Evolutionary conservation across 2,888 invertebrate genomes (phyloP), one percentile per base, ranked within the genome.

Genomic region (Corythucha ciliata): DNA sequence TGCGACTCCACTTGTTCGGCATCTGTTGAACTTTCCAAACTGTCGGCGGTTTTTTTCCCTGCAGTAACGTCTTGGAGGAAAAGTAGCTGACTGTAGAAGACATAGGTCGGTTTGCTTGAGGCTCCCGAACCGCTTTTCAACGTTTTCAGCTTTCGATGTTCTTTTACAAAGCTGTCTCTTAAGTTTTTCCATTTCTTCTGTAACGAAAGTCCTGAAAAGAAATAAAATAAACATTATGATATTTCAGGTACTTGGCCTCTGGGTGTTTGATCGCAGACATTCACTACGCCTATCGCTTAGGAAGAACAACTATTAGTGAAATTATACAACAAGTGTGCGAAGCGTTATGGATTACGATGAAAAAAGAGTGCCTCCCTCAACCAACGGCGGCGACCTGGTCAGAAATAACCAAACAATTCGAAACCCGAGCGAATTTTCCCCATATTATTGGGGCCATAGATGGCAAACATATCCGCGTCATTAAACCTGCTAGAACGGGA

Each of bases 241-340:
- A n/a, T 63, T 61, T 54, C 52, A 63, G 62, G 53, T 62, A 57
- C 54, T 41, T 63, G 16, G 60, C 61, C 29, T 63, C 60, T 33
- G 61, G 63, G 21, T 54, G 56, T 25, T 61, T 61, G 41, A 62
- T 56, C 55, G 59, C 58, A 49, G 60, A 62, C 48, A 48, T 67
- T 34, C 59, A 61, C 7, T 63, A 61, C 57, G 52, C 51, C 45
- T 66, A 59, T 54, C 57, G 64, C 50, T 47, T 67, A 22, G 64
- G 63, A 54, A 50, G 54, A 10, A 47, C 62, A 46, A 65, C 64
- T 47, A 62, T 65, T 29, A 40, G 53, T 53, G 48, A 48, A 36
- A 63, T 63, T 37, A 60, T 64, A 20, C 48, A 53, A 16, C 60
- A 63, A 56, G 62, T 64, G 33, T 64, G 64, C 54, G 22, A 36